A percentile compares a stretch with the other conserved stretches of the same genome.
phyloP scores from a whole-genome alignment of 2,113 vertebrate species.

The Ginglymostoma cirratum region DNA sequence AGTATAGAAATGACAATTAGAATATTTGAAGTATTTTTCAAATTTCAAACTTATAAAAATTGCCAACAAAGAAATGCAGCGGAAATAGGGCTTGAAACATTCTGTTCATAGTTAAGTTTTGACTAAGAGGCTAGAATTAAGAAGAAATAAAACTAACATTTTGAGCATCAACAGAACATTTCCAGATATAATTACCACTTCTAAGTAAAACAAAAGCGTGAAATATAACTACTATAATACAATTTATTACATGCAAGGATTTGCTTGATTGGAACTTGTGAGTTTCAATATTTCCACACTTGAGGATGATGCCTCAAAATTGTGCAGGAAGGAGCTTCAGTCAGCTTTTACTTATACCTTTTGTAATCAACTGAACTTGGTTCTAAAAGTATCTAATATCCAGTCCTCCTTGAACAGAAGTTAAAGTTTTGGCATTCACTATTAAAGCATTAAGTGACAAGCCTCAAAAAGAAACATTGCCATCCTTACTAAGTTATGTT shows the following conservation, averaged over 20 bases:
- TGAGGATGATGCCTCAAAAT: background rate
- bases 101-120: background rate
- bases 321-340: background rate
- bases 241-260: background rate
- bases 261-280: background rate
- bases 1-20: background rate
- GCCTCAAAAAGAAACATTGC: too few species aligned
- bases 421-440: background rate
- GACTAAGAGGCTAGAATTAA: background rate
- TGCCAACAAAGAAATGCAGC: background rate
- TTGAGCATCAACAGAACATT: background rate
- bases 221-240: background rate
- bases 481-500: background rate
- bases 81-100: too few species aligned
- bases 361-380: background rate
- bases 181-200: background rate
- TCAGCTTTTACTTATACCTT: background rate
- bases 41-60: background rate
- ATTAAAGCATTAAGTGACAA: background rate
- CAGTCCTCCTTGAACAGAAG: background rate
- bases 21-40: conserved; percentile 9
- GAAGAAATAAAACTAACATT: background rate
- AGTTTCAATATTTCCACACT: conserved; percentile 13
- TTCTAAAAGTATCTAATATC: background rate
- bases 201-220: background rate